Evolutionary conservation across 2,888 invertebrate species (phyloP).

Genomic region (Rapana venosa): DNA sequence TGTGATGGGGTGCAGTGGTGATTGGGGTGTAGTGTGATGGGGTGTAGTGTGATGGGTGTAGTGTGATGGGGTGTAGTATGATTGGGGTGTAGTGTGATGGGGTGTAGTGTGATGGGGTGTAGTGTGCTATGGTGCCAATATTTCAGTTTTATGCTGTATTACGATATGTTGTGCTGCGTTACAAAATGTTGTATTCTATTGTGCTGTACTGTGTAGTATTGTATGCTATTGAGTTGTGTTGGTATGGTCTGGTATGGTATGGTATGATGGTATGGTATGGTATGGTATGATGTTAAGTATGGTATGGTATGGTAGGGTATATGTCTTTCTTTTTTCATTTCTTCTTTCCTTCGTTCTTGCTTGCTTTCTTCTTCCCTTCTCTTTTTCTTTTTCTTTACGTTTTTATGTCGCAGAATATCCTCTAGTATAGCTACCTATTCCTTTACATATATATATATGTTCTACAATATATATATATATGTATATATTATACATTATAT

Average conservation of each 20-base stretch:
- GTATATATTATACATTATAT: too few relatives aligned
- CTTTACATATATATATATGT: too few relatives aligned
- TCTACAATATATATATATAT: too few relatives aligned
- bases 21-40: not conserved
- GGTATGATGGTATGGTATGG: conserved; percentile 5
- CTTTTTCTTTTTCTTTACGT: too few relatives aligned
- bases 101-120: not conserved
- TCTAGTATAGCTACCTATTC: too few relatives aligned
- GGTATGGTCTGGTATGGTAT: not conserved
- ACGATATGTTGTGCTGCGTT: not conserved
- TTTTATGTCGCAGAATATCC: too few relatives aligned
- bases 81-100: not conserved
- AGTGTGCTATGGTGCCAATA: not conserved
- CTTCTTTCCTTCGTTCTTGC: too few relatives aligned
- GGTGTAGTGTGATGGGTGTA: not conserved
- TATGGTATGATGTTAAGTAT: not conserved
- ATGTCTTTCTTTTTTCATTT: too few relatives aligned
- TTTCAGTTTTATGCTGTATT: not conserved
- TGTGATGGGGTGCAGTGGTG: not conserved
- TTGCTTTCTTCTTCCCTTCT: too few relatives aligned
- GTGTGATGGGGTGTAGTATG: not conserved
- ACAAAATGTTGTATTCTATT: not conserved
- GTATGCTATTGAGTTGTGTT: not conserved
- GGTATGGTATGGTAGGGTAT: not conserved
- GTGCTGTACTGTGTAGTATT: not conserved